Base-by-base conservation (phyloP, 2,113 vertebrate genomes). In the Ursus arctos region DNA sequence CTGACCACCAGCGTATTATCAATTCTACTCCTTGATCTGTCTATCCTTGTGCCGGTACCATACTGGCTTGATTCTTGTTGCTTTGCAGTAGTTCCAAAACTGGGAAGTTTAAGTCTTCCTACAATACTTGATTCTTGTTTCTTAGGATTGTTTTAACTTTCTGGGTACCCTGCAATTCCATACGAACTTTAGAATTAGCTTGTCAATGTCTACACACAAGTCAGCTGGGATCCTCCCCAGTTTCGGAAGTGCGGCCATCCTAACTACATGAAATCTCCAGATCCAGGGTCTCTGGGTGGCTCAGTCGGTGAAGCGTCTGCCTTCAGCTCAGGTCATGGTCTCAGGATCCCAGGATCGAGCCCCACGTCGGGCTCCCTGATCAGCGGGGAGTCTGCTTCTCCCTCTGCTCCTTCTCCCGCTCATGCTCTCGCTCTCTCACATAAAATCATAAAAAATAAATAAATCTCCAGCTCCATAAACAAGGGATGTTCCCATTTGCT, bases 1-100 rank as follows among this genome's bases (percentile, higher is more conserved):
- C 0, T 43, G 86, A 87, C 26, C 26, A 19, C 0, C 18, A 3
- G n/a, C 1, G 0, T 15, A 6, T 18, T 61, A 4, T 21, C 84
- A 5, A 10, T 49, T 49, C 63, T 22, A 24, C 7, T 26, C 12
- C 36, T 1, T 7, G 4, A 12, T n/a, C 63, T 33, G 47, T 59
- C 22, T 24, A 11, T 15, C 21, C 76, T 59, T 26, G 22, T 11
- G 79, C 12, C 11, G 11, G 22, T 9, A 24, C 13, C 59, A 40
- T 4, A 1, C 31, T 19, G 26, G 67, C 24, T 51, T 79, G 22
- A 71, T 43, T 12, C 36, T 18, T 21, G 10, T 0, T 19, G 36
- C 19, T 95, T 6, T 82, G 47, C 2, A 9, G 18, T 28, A 8
- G 79, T 59, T 69, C 21, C 53, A 55, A 59, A 87, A 77, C 67